phyloP scores from a whole-genome alignment of 2,888 invertebrate genomes.

The Agrotis exclamationis region DNA sequence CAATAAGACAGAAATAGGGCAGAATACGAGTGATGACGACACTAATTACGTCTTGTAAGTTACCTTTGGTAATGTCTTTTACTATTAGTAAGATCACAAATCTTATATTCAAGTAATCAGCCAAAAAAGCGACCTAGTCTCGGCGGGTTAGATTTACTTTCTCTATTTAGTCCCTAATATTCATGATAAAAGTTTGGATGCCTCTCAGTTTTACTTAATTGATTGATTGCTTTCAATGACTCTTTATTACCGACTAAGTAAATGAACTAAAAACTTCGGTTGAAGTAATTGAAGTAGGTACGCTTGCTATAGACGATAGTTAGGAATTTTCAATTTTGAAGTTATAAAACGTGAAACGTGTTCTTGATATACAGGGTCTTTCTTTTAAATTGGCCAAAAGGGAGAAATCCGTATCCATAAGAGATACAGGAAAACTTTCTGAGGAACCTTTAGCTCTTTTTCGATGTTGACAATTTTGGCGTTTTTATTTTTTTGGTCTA shows the following conservation, averaged over 20 bases:
- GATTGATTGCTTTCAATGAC: background rate
- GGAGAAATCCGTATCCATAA: no score
- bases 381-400: no score
- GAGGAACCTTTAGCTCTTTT: no score
- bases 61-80: slow-evolving; percentile 6
- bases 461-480: no score
- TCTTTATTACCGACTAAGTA: background rate
- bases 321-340: slow-evolving; percentile 17
- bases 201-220: slow-evolving; percentile 1
- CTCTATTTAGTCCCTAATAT: background rate
- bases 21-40: slow-evolving; percentile 3
- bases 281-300: background rate
- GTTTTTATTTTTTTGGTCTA: no score
- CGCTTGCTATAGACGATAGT: no score
- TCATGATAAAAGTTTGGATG: background rate
- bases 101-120: slow-evolving; percentile 12
- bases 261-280: background rate
- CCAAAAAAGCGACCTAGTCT: slow-evolving; percentile 1
- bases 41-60: slow-evolving; percentile 33
- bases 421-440: no score
- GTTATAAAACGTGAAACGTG: background rate
- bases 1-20: slow-evolving; percentile 5
- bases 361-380: no score
- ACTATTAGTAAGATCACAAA: slow-evolving; percentile 23
- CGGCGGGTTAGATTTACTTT: background rate